phyloP scores from a whole-genome alignment of 1,140 invertebrate species.

The Zaprionus tsacasi region DNA sequence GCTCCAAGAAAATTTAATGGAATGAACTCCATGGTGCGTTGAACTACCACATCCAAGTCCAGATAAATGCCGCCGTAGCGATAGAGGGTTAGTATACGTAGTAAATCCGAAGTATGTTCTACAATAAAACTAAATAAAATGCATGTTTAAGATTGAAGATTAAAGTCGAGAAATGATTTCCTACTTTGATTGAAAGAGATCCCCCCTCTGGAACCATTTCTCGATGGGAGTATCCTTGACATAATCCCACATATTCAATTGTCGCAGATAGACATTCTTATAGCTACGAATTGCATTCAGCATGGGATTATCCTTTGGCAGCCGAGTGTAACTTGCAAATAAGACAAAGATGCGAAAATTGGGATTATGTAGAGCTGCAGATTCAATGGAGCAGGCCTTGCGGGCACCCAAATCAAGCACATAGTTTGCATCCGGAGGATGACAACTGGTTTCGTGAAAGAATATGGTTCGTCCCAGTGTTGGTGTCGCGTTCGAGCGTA shows the following conservation, averaged over 20 bases:
- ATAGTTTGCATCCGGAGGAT: background rate
- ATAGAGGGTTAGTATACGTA: background rate
- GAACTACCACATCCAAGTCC: conserved; percentile 6
- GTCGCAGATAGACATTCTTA: no score
- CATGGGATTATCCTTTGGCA: conserved; percentile 53
- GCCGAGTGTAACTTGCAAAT: conserved; percentile 85
- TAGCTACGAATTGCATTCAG: conserved; percentile 37
- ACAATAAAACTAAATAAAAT: background rate
- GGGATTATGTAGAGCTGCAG: conserved; percentile 87
- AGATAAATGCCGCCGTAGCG: conserved; percentile 12
- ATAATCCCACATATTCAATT: no score
- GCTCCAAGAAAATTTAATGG: conserved; percentile 2
- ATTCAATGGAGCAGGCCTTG: conserved; percentile 89
- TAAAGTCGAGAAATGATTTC: background rate
- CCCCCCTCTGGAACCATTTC: no score
- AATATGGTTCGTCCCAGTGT: conserved; percentile 85
- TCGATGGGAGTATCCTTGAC: no score
- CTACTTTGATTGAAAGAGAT: conserved; percentile 84
- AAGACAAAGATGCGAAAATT: conserved; percentile 86
- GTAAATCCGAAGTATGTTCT: background rate
- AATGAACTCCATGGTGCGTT: conserved; percentile 3
- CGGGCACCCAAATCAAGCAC: conserved; percentile 84
- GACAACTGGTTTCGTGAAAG: conserved; percentile 86
- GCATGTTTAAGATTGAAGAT: background rate
- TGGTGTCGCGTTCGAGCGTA: conserved; percentile 56